Evolutionary conservation across 2,888 invertebrate species (phyloP), one percentile per base, ranked within the genome.

Genomic region (Acrocera orbiculus): DNA sequence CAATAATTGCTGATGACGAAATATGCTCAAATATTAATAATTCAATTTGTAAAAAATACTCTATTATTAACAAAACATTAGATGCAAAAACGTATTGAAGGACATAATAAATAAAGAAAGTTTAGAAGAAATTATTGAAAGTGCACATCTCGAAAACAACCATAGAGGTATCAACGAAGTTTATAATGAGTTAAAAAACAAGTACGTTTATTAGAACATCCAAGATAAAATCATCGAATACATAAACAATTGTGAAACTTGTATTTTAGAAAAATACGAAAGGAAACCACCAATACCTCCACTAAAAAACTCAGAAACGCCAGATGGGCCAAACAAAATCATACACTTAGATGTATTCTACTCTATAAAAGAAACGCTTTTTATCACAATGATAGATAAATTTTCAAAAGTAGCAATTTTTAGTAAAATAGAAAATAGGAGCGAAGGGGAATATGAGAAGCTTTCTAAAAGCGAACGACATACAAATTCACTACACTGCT

Each of bases 401-500:
- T 30, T 30, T 16, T 3, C 2, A 9, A 29, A 29, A 29, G 17
- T 17, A n/a, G 28, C 3, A 10, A 7, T 28, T 28, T 16, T 16
- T 28, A 11, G n/a, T 10, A 7, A 17, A 16, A n/a, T 14, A 9
- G 13, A 27, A 16, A 16, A 16, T 10, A 28, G 16, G 17, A 28
- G 11, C 16, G 28, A 16, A 8, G 7, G 16, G n/a, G 28, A n/a
- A n/a, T n/a, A 27, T 35, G 11, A 27, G 22, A 16, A 19, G 31
- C 11, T 35, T 36, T 13, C 16, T 36, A 11, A 4, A 32, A 9
- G 28, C 31, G 28, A 36, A 19, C 9, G 28, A 36, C 22, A 32
- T 36, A n/a, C 11, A 30, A 24, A 36, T 36, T 8, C 32, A 32
- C 26, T 36, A 28, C n/a, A 32, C 36, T 2, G 32, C 32, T 7